These are phyloP conservation scores for Tipula vernalis DNA, from an alignment of 2,888 invertebrate species.

Conservation along the genomic window DNA sequence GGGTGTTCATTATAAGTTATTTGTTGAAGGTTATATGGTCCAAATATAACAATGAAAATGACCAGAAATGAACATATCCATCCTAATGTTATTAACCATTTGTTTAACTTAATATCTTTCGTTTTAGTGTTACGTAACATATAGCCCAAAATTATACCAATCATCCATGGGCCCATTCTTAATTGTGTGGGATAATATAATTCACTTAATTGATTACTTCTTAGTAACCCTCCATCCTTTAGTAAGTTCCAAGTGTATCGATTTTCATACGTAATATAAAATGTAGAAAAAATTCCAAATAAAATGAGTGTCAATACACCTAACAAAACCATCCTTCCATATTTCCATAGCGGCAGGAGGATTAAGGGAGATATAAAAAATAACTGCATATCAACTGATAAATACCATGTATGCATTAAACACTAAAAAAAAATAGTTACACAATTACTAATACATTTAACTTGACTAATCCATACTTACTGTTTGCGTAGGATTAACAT, in stretches of 20 bases:
- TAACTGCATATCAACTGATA: conserved; percentile 39
- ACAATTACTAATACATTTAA: neutral
- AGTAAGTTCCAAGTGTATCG: neutral
- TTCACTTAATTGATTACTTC: conserved; percentile 13
- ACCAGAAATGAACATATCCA: conserved; percentile 16
- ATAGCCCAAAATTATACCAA: conserved; percentile 25
- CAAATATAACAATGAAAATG: conserved; percentile 16
- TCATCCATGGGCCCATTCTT: conserved; percentile 24
- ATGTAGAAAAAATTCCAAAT: too few species aligned
- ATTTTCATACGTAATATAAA: too few species aligned
- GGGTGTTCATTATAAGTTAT: neutral
- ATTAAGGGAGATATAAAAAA: conserved; percentile 36
- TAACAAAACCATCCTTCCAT: neutral
- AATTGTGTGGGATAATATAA: conserved; percentile 23
- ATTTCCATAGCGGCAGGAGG: conserved; percentile 26
- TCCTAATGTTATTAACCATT: neutral
- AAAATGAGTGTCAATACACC: neutral
- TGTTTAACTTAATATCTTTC: neutral
- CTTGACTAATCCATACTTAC: conserved; percentile 16
- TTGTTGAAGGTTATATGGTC: conserved; percentile 13
- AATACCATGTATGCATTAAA: conserved; percentile 37
- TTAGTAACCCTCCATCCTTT: neutral
- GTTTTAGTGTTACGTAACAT: conserved; percentile 11
- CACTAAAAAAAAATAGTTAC: conserved; percentile 23
- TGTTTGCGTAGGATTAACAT: conserved; percentile 19